Evolutionary conservation across 1,140 invertebrate species (phyloP).

Genomic region (Sitophilus oryzae): DNA sequence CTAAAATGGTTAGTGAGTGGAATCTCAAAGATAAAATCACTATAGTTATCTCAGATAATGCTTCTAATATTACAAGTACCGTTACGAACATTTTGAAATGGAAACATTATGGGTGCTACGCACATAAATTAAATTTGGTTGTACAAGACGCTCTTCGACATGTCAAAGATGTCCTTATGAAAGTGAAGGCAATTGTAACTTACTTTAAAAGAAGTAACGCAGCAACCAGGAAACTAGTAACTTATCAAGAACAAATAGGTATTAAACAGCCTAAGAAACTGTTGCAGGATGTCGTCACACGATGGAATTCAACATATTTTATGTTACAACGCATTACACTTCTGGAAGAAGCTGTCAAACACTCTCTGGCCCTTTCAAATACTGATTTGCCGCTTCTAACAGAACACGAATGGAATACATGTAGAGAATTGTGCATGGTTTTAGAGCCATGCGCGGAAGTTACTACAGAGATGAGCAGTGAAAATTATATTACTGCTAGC

Average conservation of each 20-base stretch:
- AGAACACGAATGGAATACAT: slow-evolving; percentile 21
- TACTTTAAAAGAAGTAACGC: slow-evolving; percentile 3
- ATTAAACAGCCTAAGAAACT: slow-evolving; percentile 5
- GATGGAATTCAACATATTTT: slow-evolving; percentile 42
- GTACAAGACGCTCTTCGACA: slow-evolving; percentile 19
- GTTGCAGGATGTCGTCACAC: slow-evolving; percentile 30
- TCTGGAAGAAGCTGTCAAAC: slow-evolving; percentile 35
- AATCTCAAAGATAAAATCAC: too few relatives aligned
- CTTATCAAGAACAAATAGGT: slow-evolving; percentile 20
- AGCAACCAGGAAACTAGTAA: slow-evolving; percentile 8
- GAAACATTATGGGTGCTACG: slow-evolving; percentile 26
- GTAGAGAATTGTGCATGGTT: slow-evolving; percentile 19
- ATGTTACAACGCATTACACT: slow-evolving; percentile 43
- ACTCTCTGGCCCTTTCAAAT: slow-evolving; percentile 19
- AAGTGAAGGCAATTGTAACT: slow-evolving; percentile 2
- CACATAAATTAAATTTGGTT: slow-evolving; percentile 27
- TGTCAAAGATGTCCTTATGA: slow-evolving; percentile 11
- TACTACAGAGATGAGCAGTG: slow-evolving; percentile 28
- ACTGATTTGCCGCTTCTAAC: slow-evolving; percentile 9
- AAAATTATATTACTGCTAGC: slow-evolving; percentile 31
- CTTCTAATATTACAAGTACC: too few relatives aligned
- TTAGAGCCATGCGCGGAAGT: slow-evolving; percentile 33
- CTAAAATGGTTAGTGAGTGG: too few relatives aligned
- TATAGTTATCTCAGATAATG: too few relatives aligned
- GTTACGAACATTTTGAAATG: too few relatives aligned